Evolutionary conservation across 2,113 vertebrate genomes (phyloP).

Genomic region (Glaucomys volans): DNA sequence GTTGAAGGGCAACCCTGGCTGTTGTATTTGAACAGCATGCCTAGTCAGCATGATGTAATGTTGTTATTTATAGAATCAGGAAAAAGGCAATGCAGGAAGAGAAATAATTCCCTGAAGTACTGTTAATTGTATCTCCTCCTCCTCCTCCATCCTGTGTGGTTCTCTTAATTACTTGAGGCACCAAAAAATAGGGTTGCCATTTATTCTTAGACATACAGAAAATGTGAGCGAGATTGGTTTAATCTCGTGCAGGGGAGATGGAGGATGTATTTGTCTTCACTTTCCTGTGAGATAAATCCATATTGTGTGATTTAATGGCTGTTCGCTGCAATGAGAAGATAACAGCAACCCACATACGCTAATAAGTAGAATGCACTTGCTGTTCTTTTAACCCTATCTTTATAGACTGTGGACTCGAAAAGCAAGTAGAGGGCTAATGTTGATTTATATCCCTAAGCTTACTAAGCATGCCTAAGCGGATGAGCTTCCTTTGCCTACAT

Average conservation of each 20-base stretch:
- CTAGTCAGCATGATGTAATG: slow-evolving; percentile 64
- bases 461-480: background rate
- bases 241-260: background rate
- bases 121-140: slow-evolving; percentile 47
- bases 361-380: background rate
- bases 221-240: slow-evolving; percentile 30
- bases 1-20: background rate
- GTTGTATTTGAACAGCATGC: slow-evolving; percentile 14
- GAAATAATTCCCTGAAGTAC: slow-evolving; percentile 52
- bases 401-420: background rate
- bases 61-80: slow-evolving; percentile 75
- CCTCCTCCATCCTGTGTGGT: background rate
- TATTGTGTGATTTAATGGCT: background rate
- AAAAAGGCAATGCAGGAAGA: slow-evolving; percentile 42
- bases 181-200: background rate
- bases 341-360: background rate
- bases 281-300: background rate
- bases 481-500: background rate
- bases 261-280: background rate
- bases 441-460: background rate
- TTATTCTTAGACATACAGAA: slow-evolving; percentile 45
- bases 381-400: background rate
- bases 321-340: slow-evolving; percentile 15
- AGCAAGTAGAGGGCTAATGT: background rate
- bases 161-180: slow-evolving; percentile 48